Base-by-base conservation (phyloP, 1,140 invertebrate species). In the Aphelinus atriplicis region DNA sequence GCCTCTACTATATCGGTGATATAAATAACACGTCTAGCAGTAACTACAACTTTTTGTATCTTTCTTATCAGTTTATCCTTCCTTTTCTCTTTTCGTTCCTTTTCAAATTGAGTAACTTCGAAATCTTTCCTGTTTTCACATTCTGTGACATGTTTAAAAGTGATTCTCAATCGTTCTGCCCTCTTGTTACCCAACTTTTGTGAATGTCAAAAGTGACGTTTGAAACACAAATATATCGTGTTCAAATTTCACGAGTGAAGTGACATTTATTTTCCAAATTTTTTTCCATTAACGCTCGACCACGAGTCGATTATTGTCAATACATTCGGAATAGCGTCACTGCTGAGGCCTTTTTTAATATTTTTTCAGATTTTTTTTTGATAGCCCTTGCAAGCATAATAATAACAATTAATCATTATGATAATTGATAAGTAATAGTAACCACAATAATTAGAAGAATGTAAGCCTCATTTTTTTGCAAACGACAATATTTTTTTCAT, bases 241-340 rank as follows among this genome's bases (percentile, higher is more conserved):
- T 76, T 77, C 78, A 79, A 80, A 82, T 78, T 71, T 70, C 42
- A 57, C 42, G 55, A 69, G 3, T 53, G 45, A 5, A 64, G 55
- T 47, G 10, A 63, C n/a, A 75, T 67, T 67, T 63, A 78, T 78
- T 78, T 71, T 80, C 78, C 69, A 75, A 64, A 77, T 72, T 79
- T 77, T 45, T 66, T 51, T 48, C 62, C 53, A 76, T 45, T 6
- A 62, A 9, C 58, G 50, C 64, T 55, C 46, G 57, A 46, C 60
- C 50, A 70, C 55, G 76, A 80, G 80, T 79, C 80, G 78, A 81
- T 84, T 87, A 86, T 87, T 87, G 86, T 86, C 85, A 87, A 86
- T 86, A 81, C 84, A 87, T 86, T 87, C 86, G 84, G 85, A 87
- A 78, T 81, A 80, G 77, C 82, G 83, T 86, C 84, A 79, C 83